Conservation (phyloP, 1,140 invertebrate species). For the Dinothrombium tinctorium region DNA sequence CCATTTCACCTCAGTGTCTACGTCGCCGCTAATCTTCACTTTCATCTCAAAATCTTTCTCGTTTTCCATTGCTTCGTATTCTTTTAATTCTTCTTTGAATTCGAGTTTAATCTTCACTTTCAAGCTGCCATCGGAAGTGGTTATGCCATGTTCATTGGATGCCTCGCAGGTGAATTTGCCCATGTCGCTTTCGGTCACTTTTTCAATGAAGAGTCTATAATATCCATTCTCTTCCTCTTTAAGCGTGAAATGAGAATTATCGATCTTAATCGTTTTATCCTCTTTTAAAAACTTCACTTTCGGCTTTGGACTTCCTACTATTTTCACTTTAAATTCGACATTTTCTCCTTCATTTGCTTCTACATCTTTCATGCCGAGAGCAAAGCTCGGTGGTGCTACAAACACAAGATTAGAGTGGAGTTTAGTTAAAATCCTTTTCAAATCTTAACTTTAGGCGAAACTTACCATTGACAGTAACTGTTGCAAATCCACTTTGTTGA, state of each 20-base stretch:
- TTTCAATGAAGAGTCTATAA: slow-evolving; percentile 67
- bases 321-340: slow-evolving; percentile 42
- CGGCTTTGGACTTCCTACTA: slow-evolving; percentile 55
- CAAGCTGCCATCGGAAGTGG: background rate
- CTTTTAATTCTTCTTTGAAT: too few species aligned
- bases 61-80: slow-evolving; percentile 42
- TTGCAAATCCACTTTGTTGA: slow-evolving; percentile 19
- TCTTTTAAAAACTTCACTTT: slow-evolving; percentile 36
- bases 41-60: slow-evolving; percentile 45
- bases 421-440: background rate
- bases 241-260: too few species aligned
- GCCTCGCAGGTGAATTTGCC: slow-evolving; percentile 75
- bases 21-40: slow-evolving; percentile 55
- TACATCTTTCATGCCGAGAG: slow-evolving; percentile 28
- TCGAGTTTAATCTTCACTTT: background rate
- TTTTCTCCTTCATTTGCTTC: slow-evolving; percentile 45
- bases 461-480: slow-evolving; percentile 32
- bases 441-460: background rate
- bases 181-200: slow-evolving; percentile 48
- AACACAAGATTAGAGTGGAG: slow-evolving; percentile 23
- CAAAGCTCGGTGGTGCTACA: slow-evolving; percentile 21
- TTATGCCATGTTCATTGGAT: slow-evolving; percentile 35
- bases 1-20: slow-evolving; percentile 55
- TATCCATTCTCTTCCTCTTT: slow-evolving; percentile 57
- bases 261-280: slow-evolving; percentile 17